Evolutionary conservation across 1,140 invertebrate genomes (phyloP), one percentile per base, ranked within the genome.

Genomic region (Nixonia krombeini): DNA sequence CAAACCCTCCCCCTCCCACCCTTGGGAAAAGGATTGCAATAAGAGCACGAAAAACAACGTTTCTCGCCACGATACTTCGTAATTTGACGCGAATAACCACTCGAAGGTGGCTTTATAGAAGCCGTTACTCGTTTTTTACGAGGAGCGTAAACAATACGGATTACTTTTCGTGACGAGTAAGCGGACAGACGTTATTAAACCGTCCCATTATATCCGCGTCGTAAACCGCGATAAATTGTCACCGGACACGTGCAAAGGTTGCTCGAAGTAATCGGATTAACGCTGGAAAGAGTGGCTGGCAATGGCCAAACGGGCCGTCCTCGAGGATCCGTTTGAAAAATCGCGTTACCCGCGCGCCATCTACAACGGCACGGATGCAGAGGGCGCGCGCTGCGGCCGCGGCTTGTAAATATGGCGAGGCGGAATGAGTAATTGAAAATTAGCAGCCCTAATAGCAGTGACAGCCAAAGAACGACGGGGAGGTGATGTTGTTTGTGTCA

Each of bases 341-440:
- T 15, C 29, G 35, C n/a, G n/a, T n/a, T n/a, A n/a, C n/a, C n/a
- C n/a, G n/a, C n/a, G n/a, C n/a, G n/a, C n/a, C n/a, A n/a, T n/a
- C n/a, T n/a, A n/a, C n/a, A n/a, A n/a, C n/a, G n/a, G n/a, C n/a
- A n/a, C n/a, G n/a, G n/a, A n/a, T n/a, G n/a, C n/a, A n/a, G n/a
- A n/a, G n/a, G n/a, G n/a, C n/a, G n/a, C n/a, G 18, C 15, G 17
- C 44, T 29, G 33, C 31, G 55, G 66, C 51, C 49, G 68, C 55
- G 68, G 73, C 65, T 78, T 76, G 74, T 72, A 80, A 80, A 78
- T 79, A 81, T 76, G 68, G 67, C 59, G 76, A 66, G 66, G 41
- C 64, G 62, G 64, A 65, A 79, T 71, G 74, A 69, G 70, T 76
- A 80, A 81, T 81, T 80, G 79, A 79, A 81, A 82, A 81, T 82